Base-by-base conservation (phyloP, 1,140 invertebrate genomes). In the Drosophila bocki region DNA sequence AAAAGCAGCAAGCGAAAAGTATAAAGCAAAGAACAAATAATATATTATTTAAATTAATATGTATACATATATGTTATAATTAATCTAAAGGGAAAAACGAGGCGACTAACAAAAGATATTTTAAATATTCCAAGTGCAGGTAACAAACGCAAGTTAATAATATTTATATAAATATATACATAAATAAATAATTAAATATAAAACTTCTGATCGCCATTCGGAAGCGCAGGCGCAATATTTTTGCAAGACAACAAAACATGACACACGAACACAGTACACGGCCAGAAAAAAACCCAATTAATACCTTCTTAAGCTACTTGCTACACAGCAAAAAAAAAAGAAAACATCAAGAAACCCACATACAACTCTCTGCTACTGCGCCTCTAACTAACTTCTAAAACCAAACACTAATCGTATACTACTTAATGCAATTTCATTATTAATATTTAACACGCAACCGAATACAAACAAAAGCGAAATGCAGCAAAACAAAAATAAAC, bases 371-470 rank as follows among this genome's bases (percentile, higher is more conserved):
- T 77, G 74, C 74, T 77, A 77, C 67, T 77, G 75, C 75, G 75
- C 74, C 75, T 77, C 75, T 77, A 77, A 77, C 74, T 77, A 77
- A 68, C 56, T 77, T 77, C 72, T 75, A 65, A 75, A 68, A 77
- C 42, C 47, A 77, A 77, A 68, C 72, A 77, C 74, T 77, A 77
- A 77, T 77, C 74, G 63, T 77, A 77, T 77, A 77, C 75, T 77
- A 77, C 56, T 62, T 77, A 77, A 77, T 50, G 75, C 75, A 77
- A 77, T 77, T 77, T 77, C 76, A 77, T 77, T 77, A 77, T 77
- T 77, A 77, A 77, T 77, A 77, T 67, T 77, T 60, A 75, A 77
- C 75, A 77, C 75, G 50, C 54, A 64, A 77, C 75, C 54, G 63
- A 77, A 60, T 77, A 76, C 63, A 54, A 77, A 65, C 72, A 65